Base-by-base conservation (phyloP, 2,888 invertebrate species). In the Trichacis sp. region DNA sequence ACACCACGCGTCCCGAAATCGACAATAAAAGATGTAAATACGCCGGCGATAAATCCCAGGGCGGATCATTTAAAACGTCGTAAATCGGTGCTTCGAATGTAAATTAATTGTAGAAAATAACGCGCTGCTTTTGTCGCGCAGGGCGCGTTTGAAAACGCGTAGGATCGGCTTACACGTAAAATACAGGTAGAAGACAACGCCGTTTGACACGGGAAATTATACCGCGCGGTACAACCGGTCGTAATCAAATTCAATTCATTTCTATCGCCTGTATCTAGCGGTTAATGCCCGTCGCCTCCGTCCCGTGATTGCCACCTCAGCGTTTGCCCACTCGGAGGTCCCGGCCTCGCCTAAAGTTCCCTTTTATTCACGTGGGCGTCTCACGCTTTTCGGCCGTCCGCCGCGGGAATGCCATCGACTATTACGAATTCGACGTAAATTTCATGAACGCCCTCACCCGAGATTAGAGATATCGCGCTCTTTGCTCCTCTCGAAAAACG, bases 211-310 rank as follows among this genome's bases (percentile, higher is more conserved):
- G 33, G n/a, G 33, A 33, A 33, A 33, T 24, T 24, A 33, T 33
- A 33, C 33, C 33, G n/a, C 11, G 5, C 33, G 33, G 9, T 3
- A 33, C 33, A 33, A 24, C 24, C 24, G 24, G 24, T n/a, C n/a
- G 33, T 33, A 33, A 33, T 33, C 33, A n/a, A 33, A 33, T 33
- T 33, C 33, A 33, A 33, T 33, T 33, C 33, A 33, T 33, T 33
- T 33, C 33, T 33, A 33, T 33, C 33, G 33, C 11, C 33, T 33
- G 33, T 33, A 33, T 33, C 33, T 33, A 33, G 33, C 33, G 33
- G 33, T 33, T 33, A 33, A 33, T 33, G n/a, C n/a, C n/a, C 33
- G 33, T 33, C 33, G 33, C 33, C 33, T 33, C 33, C 33, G 24
- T 24, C 8, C 24, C n/a, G 33, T 33, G 33, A 33, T 33, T 33